Conservation (phyloP, 2,113 vertebrate genomes). For the Hystrix brachyura region DNA sequence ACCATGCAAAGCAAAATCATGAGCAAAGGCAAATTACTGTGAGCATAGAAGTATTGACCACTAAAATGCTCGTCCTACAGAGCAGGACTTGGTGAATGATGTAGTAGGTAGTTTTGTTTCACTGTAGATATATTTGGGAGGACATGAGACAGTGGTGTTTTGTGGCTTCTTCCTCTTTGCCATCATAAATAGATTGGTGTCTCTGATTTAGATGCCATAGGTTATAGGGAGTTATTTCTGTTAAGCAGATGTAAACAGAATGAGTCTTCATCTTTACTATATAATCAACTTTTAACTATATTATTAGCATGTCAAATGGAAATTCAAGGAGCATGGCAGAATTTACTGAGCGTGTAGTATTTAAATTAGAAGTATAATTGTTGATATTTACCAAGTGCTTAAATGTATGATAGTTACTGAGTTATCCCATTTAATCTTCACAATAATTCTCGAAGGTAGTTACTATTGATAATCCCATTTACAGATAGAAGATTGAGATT, state of each 20-base stretch:
- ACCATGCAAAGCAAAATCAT: neutral
- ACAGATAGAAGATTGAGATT: neutral
- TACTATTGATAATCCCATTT: neutral
- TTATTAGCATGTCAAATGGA: neutral
- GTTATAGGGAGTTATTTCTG: neutral
- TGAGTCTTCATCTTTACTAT: neutral
- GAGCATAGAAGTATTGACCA: neutral
- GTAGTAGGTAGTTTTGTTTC: neutral
- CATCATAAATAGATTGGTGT: neutral
- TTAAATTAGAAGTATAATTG: neutral
- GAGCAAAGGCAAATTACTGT: neutral
- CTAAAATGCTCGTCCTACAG: neutral
- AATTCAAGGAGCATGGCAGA: neutral
- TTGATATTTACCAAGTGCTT: constrained; percentile 12
- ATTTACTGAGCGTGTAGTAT: neutral
- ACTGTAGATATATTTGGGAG: neutral
- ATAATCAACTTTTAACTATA: neutral
- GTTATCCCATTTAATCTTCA: neutral
- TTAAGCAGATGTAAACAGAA: neutral
- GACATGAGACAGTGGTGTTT: neutral
- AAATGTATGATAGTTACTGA: constrained; percentile 1
- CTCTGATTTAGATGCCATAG: neutral
- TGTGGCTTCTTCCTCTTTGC: neutral
- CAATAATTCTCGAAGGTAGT: neutral
- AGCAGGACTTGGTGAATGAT: neutral